These are phyloP conservation scores for Epizoanthus scotinus DNA, from an alignment of 92 coral and sea anemone species.

Conservation along the genomic window DNA sequence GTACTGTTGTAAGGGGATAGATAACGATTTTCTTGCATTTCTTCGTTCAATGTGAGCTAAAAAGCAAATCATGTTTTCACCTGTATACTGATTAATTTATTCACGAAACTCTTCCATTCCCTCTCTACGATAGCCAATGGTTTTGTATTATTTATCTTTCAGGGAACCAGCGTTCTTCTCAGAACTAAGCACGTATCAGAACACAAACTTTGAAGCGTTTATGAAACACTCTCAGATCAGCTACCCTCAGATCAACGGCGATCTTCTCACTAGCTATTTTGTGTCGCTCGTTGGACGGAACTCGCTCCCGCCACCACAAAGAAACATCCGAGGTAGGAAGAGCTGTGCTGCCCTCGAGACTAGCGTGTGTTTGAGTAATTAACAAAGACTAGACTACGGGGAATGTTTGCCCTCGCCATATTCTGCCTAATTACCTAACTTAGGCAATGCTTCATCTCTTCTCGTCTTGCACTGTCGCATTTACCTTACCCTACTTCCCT, in stretches of 20 bases:
- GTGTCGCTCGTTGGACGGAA: conserved; percentile 63
- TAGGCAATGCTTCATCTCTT: too few relatives aligned
- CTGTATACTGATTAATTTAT: too few relatives aligned
- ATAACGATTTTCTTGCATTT: too few relatives aligned
- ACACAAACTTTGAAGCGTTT: conserved; percentile 64
- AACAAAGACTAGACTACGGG: too few relatives aligned
- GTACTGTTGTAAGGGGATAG: too few relatives aligned
- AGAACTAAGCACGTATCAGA: conserved; percentile 73
- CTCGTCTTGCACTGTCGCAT: too few relatives aligned
- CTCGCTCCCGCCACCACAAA: conserved; percentile 67
- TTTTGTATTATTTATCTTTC: conserved; percentile 7
- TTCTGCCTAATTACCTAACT: too few relatives aligned
- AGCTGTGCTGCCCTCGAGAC: neutral
- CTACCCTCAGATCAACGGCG: conserved; percentile 66
- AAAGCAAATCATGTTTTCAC: too few relatives aligned
- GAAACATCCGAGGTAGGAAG: conserved; percentile 68
- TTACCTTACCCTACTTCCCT: too few relatives aligned
- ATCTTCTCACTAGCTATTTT: conserved; percentile 71
- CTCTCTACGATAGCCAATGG: neutral
- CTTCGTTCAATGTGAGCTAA: too few relatives aligned
- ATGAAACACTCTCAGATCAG: conserved; percentile 77
- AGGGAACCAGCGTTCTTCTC: conserved; percentile 80
- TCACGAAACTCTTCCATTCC: too few relatives aligned
- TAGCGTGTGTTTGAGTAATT: neutral
- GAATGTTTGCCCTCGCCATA: too few relatives aligned